These are phyloP conservation scores for Myiagra hebetior DNA, from an alignment of 2,113 vertebrate species.

Conservation along the genomic window DNA sequence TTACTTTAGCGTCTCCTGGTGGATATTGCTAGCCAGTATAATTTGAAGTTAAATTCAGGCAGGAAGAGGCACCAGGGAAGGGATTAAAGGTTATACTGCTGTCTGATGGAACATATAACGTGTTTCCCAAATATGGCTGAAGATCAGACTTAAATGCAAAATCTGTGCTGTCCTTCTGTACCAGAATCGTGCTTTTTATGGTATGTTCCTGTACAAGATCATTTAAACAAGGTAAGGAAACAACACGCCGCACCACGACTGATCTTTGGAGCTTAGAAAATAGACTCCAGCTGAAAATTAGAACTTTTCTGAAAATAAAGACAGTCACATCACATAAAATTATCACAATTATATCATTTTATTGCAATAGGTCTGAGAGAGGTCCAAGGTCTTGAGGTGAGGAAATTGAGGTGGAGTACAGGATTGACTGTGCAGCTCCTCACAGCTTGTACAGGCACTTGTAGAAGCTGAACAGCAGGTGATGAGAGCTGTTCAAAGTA, in stretches of 20 bases:
- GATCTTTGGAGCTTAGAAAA: background rate
- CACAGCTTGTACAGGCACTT: background rate
- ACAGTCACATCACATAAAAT: background rate
- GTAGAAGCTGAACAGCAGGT: background rate
- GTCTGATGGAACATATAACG: background rate
- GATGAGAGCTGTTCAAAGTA: background rate
- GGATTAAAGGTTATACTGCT: background rate
- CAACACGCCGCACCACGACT: accelerated
- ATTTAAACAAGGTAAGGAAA: background rate
- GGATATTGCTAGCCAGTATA: slow-evolving; percentile 9
- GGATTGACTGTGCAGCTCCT: background rate
- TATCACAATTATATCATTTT: background rate
- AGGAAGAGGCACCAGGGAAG: background rate
- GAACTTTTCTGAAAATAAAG: background rate
- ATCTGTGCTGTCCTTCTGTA: background rate
- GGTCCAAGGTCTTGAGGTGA: background rate
- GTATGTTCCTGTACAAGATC: background rate
- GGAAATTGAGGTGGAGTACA: background rate
- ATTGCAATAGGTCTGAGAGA: background rate
- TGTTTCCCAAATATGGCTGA: background rate
- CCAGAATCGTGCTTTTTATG: background rate
- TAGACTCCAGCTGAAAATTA: background rate
- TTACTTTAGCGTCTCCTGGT: slow-evolving; percentile 55
- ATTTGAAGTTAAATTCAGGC: background rate
- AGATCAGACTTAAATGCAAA: background rate